Evolutionary conservation across 2,797 vertebrate genomes (phyloP), one percentile per base, ranked within the genome.

Genomic region (Urocyon cinereoargenteus): DNA sequence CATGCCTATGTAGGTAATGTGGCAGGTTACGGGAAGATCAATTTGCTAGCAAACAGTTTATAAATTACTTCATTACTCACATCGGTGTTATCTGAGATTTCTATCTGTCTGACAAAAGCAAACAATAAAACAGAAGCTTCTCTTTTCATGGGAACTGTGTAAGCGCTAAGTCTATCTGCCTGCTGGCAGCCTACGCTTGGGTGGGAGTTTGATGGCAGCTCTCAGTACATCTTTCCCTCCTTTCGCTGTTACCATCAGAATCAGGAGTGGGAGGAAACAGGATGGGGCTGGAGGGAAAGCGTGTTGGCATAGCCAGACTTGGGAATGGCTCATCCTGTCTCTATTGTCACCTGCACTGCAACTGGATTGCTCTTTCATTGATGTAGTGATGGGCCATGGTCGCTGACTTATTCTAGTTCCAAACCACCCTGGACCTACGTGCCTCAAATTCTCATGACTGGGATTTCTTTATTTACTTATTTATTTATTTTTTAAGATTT

Each of bases 71-170:
- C 68, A 72, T 97, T 97, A 93, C 94, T 97, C 88, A 86, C 77
- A 91, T 57, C 53, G 31, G 61, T 84, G 61, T 97, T 91, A 97
- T 93, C 70, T 86, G 94, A 96, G 94, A 96, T 95, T 96, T 91
- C 90, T 96, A 28, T 97, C 72, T 96, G 36, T 89, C 79, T 97
- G 66, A 95, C 78, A 93, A 90, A 95, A 92, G 51, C 28, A 90
- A 92, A 96, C 72, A 96, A 75, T 87, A 68, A 97, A 95, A 61
- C 83, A 75, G 55, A 92, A 66, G 15, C 36, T 89, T 97, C 36
- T 96, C 79, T 96, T 95, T 94, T 82, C 77, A 61, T 51, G 73
- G n/a, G 78, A 95, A 75, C 31, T 89, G 53, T 34, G 3, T n/a
- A 68, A 90, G 13, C 40, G 18, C 93, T 64, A 86, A 91, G 70